Evolutionary conservation across 2,113 vertebrate species (phyloP).

Genomic region (Chiloscyllium plagiosum): DNA sequence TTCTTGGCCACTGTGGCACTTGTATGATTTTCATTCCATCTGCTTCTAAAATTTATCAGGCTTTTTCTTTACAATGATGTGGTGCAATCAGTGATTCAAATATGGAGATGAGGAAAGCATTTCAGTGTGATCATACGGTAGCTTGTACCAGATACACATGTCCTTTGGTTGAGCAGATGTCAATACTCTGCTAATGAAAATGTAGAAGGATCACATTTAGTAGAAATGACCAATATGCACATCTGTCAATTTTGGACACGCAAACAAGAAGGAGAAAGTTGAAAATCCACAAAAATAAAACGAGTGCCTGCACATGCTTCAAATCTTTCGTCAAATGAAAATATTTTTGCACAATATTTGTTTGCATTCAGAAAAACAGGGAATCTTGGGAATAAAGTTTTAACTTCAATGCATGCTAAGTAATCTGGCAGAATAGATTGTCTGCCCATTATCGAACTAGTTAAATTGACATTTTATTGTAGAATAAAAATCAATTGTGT

Average conservation of each 20-base stretch:
- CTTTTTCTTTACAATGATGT: not conserved
- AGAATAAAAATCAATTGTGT: not conserved
- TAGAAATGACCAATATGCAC: not conserved
- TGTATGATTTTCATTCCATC: not conserved
- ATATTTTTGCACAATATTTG: not conserved
- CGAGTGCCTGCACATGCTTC: not conserved
- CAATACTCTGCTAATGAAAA: not conserved
- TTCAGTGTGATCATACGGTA: not conserved
- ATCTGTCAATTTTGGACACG: not conserved
- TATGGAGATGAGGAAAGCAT: not conserved
- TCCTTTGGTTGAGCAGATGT: constrained; percentile 10
- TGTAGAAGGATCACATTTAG: not conserved
- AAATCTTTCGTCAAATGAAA: not conserved
- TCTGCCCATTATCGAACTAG: not conserved
- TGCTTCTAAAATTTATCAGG: not conserved
- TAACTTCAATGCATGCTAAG: not conserved
- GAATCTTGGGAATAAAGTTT: not conserved
- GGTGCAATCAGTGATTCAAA: not conserved
- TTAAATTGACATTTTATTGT: constrained; percentile 1
- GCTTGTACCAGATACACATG: not conserved
- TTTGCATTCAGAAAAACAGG: not conserved
- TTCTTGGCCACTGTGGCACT: not conserved
- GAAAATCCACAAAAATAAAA: not conserved
- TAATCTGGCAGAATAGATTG: not conserved
- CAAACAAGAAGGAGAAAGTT: not conserved